Base-by-base conservation (phyloP, 2,888 invertebrate species). In the Ptilodon capucinus region DNA sequence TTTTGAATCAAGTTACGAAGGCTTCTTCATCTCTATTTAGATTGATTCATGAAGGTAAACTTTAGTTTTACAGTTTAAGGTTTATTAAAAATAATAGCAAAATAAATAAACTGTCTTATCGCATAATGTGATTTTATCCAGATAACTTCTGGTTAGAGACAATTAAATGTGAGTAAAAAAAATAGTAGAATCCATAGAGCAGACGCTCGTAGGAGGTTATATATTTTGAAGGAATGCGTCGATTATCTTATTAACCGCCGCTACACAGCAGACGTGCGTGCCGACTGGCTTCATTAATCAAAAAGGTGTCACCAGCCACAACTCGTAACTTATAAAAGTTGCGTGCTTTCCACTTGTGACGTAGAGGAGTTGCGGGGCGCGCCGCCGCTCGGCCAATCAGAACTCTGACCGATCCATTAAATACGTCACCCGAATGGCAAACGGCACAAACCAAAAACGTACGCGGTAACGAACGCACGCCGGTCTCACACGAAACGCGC, bases 301-400 rank as follows among this genome's bases (percentile, higher is more conserved):
- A 40, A 39, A 40, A 40, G 40, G 40, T 40, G 40, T 25, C 48
- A 40, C 38, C 30, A 40, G 48, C 38, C 34, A 51, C 57, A 53
- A 52, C 49, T 57, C 51, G 46, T 46, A 50, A 48, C 48, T 43
- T 67, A 75, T 76, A 70, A 71, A 74, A 71, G 21, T 40, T 38
- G 32, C 32, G 71, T 83, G 84, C 85, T 86, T 86, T 84, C 74
- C 74, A 78, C 69, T 64, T 44, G 71, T 86, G 84, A 82, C 84
- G 84, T 85, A 76, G 68, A 81, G 76, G 82, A 83, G 83, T 85
- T 76, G 68, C 83, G 78, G 83, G 59, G 85, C 84, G 81, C 84
- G 84, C 70, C 81, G 74, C 51, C 46, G 48, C 39, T 52, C 64
- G 48, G 48, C 86, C 88, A 86, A 88, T 86, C 56, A 69, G 60